phyloP scores from a whole-genome alignment of 2,888 invertebrate genomes.

The Callosobruchus maculatus region DNA sequence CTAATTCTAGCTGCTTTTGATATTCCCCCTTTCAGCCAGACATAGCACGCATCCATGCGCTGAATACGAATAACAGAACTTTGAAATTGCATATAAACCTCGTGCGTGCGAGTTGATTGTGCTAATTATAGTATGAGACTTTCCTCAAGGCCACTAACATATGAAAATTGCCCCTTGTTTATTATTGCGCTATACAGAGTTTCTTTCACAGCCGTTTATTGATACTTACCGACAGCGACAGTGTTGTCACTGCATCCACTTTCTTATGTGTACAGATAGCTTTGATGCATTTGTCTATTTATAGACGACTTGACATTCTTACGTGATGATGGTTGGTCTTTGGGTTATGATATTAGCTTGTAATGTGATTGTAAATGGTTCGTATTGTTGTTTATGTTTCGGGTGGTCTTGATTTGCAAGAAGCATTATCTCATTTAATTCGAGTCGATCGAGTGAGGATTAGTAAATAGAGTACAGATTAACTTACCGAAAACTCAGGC shows the following conservation, averaged over 20 bases:
- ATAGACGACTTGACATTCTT: neutral
- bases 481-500: too few species aligned
- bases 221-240: neutral
- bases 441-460: too few species aligned
- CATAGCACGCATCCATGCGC: neutral
- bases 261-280: neutral
- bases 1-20: neutral
- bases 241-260: neutral
- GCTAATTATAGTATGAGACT: constrained; percentile 40
- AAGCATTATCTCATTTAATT: too few species aligned
- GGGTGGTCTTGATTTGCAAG: too few species aligned
- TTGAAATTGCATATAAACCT: constrained; percentile 13
- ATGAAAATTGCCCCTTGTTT: constrained; percentile 13
- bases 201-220: neutral
- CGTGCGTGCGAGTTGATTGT: constrained; percentile 37
- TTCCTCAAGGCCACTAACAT: constrained; percentile 32
- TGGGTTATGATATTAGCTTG: too few species aligned
- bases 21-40: neutral
- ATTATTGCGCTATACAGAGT: neutral
- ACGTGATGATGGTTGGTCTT: neutral
- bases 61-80: neutral
- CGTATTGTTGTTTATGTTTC: too few species aligned
- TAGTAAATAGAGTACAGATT: too few species aligned
- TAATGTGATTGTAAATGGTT: too few species aligned
- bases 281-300: neutral